Conservation (phyloP, 2,888 invertebrate genomes). For the Leptura quadrifasciata region DNA sequence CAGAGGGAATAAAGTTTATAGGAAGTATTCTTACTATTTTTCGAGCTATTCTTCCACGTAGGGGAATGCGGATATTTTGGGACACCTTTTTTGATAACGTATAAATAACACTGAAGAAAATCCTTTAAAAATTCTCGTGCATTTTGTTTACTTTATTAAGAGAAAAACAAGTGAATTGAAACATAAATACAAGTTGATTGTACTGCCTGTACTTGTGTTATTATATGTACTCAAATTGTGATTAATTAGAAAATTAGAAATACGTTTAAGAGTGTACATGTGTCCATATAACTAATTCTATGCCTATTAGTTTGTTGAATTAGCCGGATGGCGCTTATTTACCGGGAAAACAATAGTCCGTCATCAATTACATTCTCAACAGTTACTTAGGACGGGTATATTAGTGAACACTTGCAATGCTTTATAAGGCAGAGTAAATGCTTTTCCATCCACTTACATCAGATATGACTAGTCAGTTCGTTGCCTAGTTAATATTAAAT, state of each 20-base stretch:
- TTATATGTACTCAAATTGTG: not conserved
- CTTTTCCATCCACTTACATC: conserved; percentile 14
- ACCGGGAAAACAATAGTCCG: conserved; percentile 11
- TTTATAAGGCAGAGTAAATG: conserved; percentile 26
- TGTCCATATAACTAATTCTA: not conserved
- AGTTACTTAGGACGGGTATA: not conserved
- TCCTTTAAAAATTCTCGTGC: too few species aligned
- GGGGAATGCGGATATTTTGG: too few species aligned
- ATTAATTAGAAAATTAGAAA: conserved; percentile 3
- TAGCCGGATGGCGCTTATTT: conserved; percentile 23
- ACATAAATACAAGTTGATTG: not conserved
- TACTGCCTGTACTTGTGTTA: not conserved
- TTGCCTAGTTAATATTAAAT: conserved; percentile 24
- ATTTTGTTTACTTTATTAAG: too few species aligned
- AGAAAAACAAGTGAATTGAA: too few species aligned
- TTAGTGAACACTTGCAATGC: conserved; percentile 6
- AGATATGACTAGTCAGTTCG: conserved; percentile 15
- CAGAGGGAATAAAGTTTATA: too few species aligned
- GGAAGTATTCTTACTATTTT: too few species aligned
- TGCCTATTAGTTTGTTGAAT: not conserved
- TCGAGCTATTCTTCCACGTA: too few species aligned
- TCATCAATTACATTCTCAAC: conserved; percentile 21
- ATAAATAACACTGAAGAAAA: too few species aligned
- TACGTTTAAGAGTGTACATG: not conserved
- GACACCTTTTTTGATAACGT: too few species aligned